A percentile compares a stretch with the other conserved stretches of the same genome.
Conservation (phyloP, 2,113 vertebrate species). For the Menidia beryllina region DNA sequence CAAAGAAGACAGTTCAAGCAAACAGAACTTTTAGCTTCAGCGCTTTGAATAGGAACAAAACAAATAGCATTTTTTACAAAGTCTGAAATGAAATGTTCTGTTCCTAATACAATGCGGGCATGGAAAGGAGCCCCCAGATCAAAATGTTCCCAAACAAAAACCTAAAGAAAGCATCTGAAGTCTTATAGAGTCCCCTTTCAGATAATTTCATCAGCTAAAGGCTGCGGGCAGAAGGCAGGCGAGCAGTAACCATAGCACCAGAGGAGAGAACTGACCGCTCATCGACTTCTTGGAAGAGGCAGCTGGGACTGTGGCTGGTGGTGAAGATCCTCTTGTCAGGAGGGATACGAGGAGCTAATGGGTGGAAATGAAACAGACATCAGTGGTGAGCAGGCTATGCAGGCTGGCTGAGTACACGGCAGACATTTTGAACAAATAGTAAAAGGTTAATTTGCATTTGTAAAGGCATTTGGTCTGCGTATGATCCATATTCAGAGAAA, state of each 20-base stretch:
- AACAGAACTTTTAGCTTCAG: too few relatives aligned
- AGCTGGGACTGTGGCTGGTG: conserved; percentile 90
- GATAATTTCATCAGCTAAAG: background rate
- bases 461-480: too few relatives aligned
- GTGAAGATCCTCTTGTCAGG: conserved; percentile 92
- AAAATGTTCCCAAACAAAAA: too few relatives aligned
- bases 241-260: background rate
- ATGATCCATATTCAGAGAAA: conserved; percentile 26
- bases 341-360: conserved; percentile 89
- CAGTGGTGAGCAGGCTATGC: conserved; percentile 4
- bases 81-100: too few relatives aligned
- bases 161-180: too few relatives aligned
- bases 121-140: too few relatives aligned
- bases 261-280: conserved; percentile 79
- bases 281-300: conserved; percentile 92
- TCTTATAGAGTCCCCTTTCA: background rate
- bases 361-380: background rate
- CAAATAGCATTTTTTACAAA: too few relatives aligned
- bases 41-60: too few relatives aligned
- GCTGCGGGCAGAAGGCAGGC: background rate
- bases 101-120: background rate
- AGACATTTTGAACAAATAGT: background rate
- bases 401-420: background rate
- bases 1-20: too few relatives aligned
- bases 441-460: background rate